These are phyloP conservation scores for Jacana jacana DNA, from an alignment of 2,113 vertebrate genomes.

Conservation along the genomic window DNA sequence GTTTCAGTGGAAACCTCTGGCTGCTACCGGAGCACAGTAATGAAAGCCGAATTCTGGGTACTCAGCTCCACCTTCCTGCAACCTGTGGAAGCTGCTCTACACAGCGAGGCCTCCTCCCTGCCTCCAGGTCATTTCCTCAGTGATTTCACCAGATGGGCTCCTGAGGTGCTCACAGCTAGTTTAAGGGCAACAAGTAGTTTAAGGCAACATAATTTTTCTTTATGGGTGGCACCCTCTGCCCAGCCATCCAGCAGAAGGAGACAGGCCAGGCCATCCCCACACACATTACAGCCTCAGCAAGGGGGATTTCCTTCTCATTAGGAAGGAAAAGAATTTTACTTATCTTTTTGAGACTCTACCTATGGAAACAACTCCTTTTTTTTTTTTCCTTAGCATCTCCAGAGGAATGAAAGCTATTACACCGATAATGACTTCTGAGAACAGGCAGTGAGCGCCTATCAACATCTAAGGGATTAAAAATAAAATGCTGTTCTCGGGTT, in stretches of 20 bases:
- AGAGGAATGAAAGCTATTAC: background rate
- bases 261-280: background rate
- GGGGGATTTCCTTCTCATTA: background rate
- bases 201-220: background rate
- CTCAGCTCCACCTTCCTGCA: background rate
- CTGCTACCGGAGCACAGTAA: background rate
- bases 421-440: background rate
- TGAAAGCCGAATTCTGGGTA: background rate
- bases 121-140: background rate
- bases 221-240: background rate
- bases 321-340: background rate
- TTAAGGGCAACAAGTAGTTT: background rate
- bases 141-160: background rate
- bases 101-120: background rate
- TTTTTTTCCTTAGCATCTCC: background rate
- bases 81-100: background rate
- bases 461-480: background rate
- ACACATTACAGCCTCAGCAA: no score
- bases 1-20: background rate
- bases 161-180: no score
- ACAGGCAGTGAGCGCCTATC: background rate
- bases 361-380: background rate
- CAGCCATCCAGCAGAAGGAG: background rate
- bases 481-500: background rate
- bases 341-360: background rate